Percentiles rank a stretch among this genome's conserved stretches.
Conservation (phyloP, 1,140 invertebrate species). For the Drosophila rhopaloa region DNA sequence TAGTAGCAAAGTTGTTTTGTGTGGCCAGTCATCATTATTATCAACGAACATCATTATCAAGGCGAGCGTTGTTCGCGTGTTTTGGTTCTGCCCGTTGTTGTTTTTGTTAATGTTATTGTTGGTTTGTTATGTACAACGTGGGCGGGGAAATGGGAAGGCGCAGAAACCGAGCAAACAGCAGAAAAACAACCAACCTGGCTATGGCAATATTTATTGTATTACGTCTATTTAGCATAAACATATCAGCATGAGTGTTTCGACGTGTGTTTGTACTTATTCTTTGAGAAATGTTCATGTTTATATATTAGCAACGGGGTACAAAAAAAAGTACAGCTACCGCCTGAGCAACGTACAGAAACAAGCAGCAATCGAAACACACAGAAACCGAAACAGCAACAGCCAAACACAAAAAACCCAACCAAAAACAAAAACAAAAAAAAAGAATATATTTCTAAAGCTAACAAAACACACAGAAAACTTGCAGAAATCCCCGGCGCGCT, state of each 20-base stretch:
- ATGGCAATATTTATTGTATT: conserved; percentile 74
- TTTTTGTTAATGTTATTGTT: conserved; percentile 55
- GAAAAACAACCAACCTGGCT: conserved; percentile 58
- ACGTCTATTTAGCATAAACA: conserved; percentile 79
- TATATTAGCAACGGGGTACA: conserved; percentile 41
- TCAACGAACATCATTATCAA: conserved; percentile 73
- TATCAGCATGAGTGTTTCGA: conserved; percentile 26
- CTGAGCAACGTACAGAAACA: conserved; percentile 58
- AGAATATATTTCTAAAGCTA: conserved; percentile 77
- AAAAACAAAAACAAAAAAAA: conserved; percentile 29
- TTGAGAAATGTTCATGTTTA: conserved; percentile 41
- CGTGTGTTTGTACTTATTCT: conserved; percentile 36
- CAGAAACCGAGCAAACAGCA: conserved; percentile 41
- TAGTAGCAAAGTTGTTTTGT: conserved; percentile 64
- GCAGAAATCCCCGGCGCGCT: conserved; percentile 64
- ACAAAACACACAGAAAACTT: conserved; percentile 80
- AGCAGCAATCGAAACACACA: conserved; percentile 19
- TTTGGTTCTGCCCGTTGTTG: conserved; percentile 49
- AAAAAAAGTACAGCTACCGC: conserved; percentile 67
- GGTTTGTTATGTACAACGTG: conserved; percentile 21
- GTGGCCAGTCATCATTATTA: conserved; percentile 75
- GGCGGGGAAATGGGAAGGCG: conserved; percentile 14
- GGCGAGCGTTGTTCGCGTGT: conserved; percentile 68
- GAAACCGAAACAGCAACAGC: conserved; percentile 22
- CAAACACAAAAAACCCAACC: conserved; percentile 29